Evolutionary conservation across 2,888 invertebrate genomes (phyloP).

Genomic region (Melanophora roralis): DNA sequence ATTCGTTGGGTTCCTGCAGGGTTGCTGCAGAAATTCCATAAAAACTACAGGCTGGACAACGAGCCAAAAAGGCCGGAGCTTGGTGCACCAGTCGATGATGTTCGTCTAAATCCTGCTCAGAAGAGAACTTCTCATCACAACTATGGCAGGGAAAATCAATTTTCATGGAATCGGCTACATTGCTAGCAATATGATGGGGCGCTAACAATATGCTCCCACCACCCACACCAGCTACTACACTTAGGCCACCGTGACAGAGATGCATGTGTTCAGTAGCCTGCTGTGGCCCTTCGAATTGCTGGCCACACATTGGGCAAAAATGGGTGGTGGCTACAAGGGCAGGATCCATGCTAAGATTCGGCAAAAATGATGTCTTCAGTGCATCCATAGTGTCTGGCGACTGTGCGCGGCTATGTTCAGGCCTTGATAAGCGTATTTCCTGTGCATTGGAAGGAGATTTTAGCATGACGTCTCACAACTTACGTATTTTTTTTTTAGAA

Average conservation of each 20-base stretch:
- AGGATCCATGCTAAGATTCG: conserved; percentile 75
- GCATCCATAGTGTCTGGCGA: conserved; percentile 71
- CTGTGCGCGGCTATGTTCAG: conserved; percentile 66
- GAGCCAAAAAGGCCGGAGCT: conserved; percentile 72
- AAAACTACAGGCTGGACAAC: conserved; percentile 73
- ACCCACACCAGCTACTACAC: conserved; percentile 65
- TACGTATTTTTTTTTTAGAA: conserved; percentile 24
- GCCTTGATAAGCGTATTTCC: conserved; percentile 75
- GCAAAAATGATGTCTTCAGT: conserved; percentile 74
- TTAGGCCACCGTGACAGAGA: conserved; percentile 70
- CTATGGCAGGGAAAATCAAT: conserved; percentile 73
- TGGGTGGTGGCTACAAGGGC: conserved; percentile 66
- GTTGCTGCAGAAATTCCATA: conserved; percentile 73
- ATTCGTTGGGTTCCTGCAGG: conserved; percentile 72
- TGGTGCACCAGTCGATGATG: conserved; percentile 74
- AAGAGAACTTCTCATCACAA: conserved; percentile 75
- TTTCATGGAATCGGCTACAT: conserved; percentile 68
- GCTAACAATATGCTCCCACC: conserved; percentile 66
- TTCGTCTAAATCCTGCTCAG: conserved; percentile 73
- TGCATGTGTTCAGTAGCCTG: conserved; percentile 75
- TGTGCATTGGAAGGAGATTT: conserved; percentile 75
- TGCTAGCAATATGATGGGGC: conserved; percentile 64
- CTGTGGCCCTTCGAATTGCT: conserved; percentile 73
- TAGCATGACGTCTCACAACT: conserved; percentile 68
- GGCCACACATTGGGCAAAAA: conserved; percentile 75